Conservation (phyloP, 2,797 vertebrate genomes). For the Tarsius wallacei region DNA sequence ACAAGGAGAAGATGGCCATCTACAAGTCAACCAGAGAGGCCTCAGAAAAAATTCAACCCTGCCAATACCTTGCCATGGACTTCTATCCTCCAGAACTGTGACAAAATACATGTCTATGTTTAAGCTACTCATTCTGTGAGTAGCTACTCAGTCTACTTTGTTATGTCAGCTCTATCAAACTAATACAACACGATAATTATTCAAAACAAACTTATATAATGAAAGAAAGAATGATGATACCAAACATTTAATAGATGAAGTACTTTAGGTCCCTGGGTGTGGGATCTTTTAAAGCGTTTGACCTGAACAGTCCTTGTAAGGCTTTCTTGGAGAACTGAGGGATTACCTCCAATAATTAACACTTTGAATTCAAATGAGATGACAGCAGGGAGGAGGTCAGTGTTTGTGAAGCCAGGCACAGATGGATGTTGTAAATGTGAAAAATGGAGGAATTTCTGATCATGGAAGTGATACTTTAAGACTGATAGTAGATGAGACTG, state of each 20-base stretch:
- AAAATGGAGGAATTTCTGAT: not conserved
- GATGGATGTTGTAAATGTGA: not conserved
- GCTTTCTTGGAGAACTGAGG: not conserved
- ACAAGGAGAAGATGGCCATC: not conserved
- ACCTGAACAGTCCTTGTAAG: not conserved
- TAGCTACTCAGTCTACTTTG: not conserved
- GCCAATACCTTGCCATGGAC: not conserved
- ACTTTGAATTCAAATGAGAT: constrained; percentile 11
- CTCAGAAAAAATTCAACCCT: not conserved
- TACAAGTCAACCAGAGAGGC: not conserved
- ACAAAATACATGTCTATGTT: not conserved
- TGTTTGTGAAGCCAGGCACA: not conserved
- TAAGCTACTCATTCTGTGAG: not conserved
- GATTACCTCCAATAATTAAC: not conserved
- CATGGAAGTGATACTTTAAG: not conserved
- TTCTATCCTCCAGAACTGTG: not conserved
- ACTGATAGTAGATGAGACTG: not conserved
- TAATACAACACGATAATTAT: not conserved
- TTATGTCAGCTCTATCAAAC: not conserved
- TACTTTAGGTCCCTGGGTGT: not conserved
- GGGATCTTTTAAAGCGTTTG: not conserved
- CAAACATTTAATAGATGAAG: not conserved
- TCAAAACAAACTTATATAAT: not conserved
- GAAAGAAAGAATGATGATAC: not conserved
- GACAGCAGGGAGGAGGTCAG: not conserved